Base-by-base conservation (phyloP, 1,140 invertebrate genomes). In the Drosophila lowei region DNA sequence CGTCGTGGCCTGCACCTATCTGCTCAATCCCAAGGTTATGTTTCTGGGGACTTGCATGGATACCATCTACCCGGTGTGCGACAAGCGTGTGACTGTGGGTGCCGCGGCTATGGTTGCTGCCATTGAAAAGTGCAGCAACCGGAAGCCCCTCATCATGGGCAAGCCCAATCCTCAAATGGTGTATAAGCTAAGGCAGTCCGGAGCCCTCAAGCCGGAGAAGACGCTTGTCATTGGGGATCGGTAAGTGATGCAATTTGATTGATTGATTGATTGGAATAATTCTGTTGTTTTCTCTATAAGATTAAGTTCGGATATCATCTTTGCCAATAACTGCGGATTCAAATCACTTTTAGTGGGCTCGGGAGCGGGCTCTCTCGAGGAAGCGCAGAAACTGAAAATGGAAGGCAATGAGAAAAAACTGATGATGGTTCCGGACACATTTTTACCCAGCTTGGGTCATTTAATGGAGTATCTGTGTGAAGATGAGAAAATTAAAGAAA, bases 101-200 rank as follows among this genome's bases (percentile, higher is more conserved):
- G 78, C 64, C 0, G 83, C 46, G 0, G 48, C 66, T 3, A 42
- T 89, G 23, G 23, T 81, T n/a, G 50, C 67, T 16, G 61, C 78
- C 2, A 50, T 88, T 6, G 49, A 76, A 9, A 23, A 61, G 0
- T 46, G 76, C 1, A 58, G 59, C n/a, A 23, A 49, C 2, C 75
- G 83, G 1, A 79, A 73, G 15, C 83, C 83, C 0, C 23, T 72
- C 0, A 62, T 83, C 13, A 6, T 88, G 44, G 83, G 83, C 34
- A 88, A 88, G 28, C 83, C 83, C 0, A 79, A 88, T 70, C 83
- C 78, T 0, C 52, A 47, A n/a, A 61, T 88, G 11, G 6, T 79
- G 2, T 34, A 44, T 0, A 55, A 61, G n/a, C 25, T 63, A 9
- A 23, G 47, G 0, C 42, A 34, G 0, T 53, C 52, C 5, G 75